Evolutionary conservation across 1,140 invertebrate genomes (phyloP), one percentile per base, ranked within the genome.

Genomic region (Amyelois transitella): DNA sequence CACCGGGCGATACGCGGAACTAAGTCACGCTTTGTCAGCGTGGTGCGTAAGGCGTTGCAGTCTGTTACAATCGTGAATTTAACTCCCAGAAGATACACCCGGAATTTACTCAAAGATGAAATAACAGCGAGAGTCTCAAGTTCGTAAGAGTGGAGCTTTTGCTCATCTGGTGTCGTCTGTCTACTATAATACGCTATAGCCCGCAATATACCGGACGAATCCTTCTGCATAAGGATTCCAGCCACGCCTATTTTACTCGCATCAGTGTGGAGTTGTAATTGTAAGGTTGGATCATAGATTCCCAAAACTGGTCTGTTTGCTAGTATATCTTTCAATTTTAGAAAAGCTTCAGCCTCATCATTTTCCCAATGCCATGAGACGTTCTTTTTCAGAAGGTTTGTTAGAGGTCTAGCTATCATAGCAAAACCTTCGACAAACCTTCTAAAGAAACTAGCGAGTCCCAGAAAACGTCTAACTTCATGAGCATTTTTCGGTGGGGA

Each of bases 211-310:
- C 47, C 22, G 1, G 10, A n/a, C 14, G 19, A 12, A 14, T 49
- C 20, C 14, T 43, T 38, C 43, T 57, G 55, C 22, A 57, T 17
- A 18, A 57, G 49, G 1, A 57, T 51, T 8, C 55, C 55, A 5
- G 47, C 55, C 43, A 57, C 25, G 10, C 49, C 55, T 12, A 38
- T 28, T 38, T 57, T 57, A 22, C 55, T 51, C 6, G 55, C 55
- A 45, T 57, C 55, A 10, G 55, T 57, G 18, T 51, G 55, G 3
- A 57, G 19, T 19, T 57, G 47, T 2, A 43, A 44, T 45, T 57
- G 38, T 10, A 47, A 47, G n/a, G 43, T 38, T n/a, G 10, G 22
- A 14, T 57, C 49, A 44, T 57, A 57, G 2, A 57, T 38, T 2
- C 47, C 49, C n/a, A 57, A 19, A n/a, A 51, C 24, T n/a, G 49